Evolutionary conservation across 2,113 vertebrate species (phyloP).

Genomic region (Todiramphus chloris): DNA sequence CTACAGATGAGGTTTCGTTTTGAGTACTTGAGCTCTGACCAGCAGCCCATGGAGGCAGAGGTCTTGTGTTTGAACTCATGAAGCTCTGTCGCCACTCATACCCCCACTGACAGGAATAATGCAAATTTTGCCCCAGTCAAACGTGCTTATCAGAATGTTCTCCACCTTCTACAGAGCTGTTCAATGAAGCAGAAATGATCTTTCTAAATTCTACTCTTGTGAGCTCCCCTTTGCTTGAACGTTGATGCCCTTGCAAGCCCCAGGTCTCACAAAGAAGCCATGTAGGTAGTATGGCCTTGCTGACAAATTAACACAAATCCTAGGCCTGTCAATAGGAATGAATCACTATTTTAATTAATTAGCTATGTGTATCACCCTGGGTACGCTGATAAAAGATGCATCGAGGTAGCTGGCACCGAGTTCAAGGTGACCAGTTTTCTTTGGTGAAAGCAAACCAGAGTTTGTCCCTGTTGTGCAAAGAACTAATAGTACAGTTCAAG

Average conservation of each 20-base stretch:
- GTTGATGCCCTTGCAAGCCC: not conserved
- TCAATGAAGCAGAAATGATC: not conserved
- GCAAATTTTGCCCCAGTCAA: not conserved
- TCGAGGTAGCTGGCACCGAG: not conserved
- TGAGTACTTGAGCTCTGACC: not conserved
- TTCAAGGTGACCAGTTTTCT: not conserved
- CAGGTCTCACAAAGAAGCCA: not conserved
- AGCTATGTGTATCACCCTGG: not conserved
- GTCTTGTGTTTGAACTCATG: not conserved
- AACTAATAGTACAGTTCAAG: not conserved
- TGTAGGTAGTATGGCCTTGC: not conserved
- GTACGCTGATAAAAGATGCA: not conserved
- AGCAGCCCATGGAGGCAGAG: not conserved
- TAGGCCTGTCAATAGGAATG: not conserved
- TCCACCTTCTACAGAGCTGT: not conserved
- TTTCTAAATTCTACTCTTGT: not conserved
- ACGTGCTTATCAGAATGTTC: not conserved
- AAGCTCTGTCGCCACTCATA: not conserved
- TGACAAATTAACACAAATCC: not conserved
- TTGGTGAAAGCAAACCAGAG: not conserved
- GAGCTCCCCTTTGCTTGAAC: not conserved
- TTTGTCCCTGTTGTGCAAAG: not conserved
- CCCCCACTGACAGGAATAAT: not conserved
- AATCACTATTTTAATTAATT: constrained; percentile 9
- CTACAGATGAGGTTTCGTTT: not conserved